These are phyloP conservation scores for Trichosurus vulpecula DNA, from an alignment of 2,797 vertebrate genomes.

Conservation along the genomic window DNA sequence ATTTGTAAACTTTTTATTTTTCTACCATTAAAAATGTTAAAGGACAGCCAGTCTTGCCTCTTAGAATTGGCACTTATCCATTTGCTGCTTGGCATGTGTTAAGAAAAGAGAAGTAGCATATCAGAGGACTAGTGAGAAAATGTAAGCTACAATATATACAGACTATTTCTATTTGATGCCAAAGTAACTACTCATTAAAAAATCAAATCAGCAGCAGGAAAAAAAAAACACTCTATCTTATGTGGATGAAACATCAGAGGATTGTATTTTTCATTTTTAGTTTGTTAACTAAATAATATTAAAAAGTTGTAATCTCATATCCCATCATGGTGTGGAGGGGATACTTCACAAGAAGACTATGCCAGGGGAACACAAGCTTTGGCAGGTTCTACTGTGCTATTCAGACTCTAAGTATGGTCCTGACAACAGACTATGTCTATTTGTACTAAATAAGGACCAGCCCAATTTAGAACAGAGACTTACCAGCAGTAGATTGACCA, in stretches of 20 bases:
- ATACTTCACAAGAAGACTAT: neutral
- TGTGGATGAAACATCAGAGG: neutral
- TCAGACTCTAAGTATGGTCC: neutral
- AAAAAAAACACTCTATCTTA: neutral
- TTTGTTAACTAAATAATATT: neutral
- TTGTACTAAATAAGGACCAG: neutral
- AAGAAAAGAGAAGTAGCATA: constrained; percentile 45
- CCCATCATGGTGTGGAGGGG: neutral
- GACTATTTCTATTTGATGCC: constrained; percentile 7
- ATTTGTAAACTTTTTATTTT: neutral
- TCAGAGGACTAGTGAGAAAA: constrained; percentile 33
- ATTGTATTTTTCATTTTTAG: neutral
- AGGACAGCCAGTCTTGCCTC: neutral
- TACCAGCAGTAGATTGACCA: neutral
- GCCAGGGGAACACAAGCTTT: neutral
- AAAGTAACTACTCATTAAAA: neutral
- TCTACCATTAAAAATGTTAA: neutral
- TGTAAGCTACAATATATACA: neutral
- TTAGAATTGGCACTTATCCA: neutral
- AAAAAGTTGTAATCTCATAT: neutral
- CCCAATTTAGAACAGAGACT: neutral
- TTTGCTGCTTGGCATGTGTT: constrained; percentile 7
- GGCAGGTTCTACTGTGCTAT: neutral
- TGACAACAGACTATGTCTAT: neutral
- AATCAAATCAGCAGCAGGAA: neutral